Percentiles rank a stretch among this genome's conserved stretches.
Conservation (phyloP, 2,113 vertebrate species). For the Brachyhypopomus occidentalis region DNA sequence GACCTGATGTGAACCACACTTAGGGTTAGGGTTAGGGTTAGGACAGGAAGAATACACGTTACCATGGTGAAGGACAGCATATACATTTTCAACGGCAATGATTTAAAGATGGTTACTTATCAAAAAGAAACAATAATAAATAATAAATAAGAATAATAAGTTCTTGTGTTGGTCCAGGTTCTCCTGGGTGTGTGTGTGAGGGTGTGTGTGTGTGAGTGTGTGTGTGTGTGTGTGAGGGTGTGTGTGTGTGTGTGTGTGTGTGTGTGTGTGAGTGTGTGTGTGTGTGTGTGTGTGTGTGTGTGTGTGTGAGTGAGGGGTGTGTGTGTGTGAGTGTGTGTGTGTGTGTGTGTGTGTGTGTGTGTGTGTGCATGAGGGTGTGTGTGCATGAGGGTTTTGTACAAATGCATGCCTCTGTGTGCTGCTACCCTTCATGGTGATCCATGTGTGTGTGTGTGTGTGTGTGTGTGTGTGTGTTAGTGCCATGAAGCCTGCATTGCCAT, state of each 20-base stretch:
- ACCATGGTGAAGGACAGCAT: no score
- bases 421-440: not conserved
- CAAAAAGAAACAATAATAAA: no score
- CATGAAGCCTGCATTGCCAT: conserved; percentile 90
- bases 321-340: not conserved
- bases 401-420: not conserved
- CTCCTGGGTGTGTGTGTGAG: conserved; percentile 85
- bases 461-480: conserved; percentile 74
- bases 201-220: conserved; percentile 56
- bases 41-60: no score
- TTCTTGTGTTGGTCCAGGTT: conserved; percentile 65
- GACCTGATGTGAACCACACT: no score
- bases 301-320: not conserved
- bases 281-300: conserved; percentile 3
- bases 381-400: not conserved
- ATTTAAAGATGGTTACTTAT: not conserved
- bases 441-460: not conserved
- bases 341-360: no score
- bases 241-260: not conserved
- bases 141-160: not conserved
- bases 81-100: no score
- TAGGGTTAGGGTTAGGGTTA: no score
- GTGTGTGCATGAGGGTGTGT: not conserved
- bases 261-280: not conserved
- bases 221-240: not conserved